phyloP scores from a whole-genome alignment of 53 echinoderm and acorn worm species.

The Zoroaster sp. region DNA sequence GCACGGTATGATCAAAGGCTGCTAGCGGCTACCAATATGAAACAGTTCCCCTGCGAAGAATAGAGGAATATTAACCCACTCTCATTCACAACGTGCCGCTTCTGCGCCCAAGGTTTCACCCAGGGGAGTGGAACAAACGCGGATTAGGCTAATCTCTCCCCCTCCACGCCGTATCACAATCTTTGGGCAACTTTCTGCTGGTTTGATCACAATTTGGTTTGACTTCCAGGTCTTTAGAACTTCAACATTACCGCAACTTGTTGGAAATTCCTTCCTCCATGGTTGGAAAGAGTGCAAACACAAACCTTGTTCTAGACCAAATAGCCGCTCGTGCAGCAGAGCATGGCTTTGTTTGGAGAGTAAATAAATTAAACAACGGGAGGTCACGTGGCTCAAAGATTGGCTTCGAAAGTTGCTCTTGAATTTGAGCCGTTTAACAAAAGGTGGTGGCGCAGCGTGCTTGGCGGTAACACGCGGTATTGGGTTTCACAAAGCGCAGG shows the following conservation, averaged over 20 bases:
- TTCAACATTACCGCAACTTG: no score
- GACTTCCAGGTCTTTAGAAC: neutral
- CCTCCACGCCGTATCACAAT: neutral
- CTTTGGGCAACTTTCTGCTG: neutral
- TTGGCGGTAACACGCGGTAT: neutral
- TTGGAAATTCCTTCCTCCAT: neutral
- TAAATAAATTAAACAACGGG: conserved; percentile 89
- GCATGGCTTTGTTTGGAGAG: conserved; percentile 66
- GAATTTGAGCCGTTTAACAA: conserved; percentile 43
- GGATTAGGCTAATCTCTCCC: conserved; percentile 61
- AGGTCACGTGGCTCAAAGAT: conserved; percentile 61
- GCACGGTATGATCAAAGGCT: conserved; percentile 81
- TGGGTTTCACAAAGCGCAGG: conserved; percentile 16
- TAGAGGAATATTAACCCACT: conserved; percentile 40
- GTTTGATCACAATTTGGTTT: conserved; percentile 1
- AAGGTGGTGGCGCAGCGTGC: conserved; percentile 24
- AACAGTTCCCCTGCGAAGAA: conserved; percentile 76
- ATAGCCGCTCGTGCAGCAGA: neutral
- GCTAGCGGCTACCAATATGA: conserved; percentile 66
- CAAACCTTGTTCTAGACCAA: neutral
- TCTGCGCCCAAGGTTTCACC: conserved; percentile 39
- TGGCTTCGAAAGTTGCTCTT: conserved; percentile 6
- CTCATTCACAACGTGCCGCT: conserved; percentile 6
- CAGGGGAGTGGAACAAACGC: conserved; percentile 40
- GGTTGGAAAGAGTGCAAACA: neutral